Evolutionary conservation across 2,888 invertebrate species (phyloP).

Genomic region (Tiliacea aurago): DNA sequence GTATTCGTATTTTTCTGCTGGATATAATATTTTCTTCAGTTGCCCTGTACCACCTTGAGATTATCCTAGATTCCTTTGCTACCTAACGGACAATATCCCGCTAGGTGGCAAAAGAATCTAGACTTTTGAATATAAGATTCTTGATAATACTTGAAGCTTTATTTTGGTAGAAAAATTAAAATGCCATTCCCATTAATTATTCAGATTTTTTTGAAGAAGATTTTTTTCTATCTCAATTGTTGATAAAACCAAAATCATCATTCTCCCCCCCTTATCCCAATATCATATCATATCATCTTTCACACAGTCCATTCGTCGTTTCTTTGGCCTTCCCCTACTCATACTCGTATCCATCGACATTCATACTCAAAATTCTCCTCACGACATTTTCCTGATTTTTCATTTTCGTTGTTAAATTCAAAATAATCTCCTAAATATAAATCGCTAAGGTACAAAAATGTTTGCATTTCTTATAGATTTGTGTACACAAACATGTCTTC

Average conservation of each 20-base stretch:
- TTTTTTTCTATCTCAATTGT: too few relatives aligned
- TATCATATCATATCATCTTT: too few relatives aligned
- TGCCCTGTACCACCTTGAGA: background rate
- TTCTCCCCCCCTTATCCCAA: too few relatives aligned
- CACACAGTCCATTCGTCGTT: too few relatives aligned
- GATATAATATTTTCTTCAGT: background rate
- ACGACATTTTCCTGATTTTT: too few relatives aligned
- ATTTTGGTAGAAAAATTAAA: background rate
- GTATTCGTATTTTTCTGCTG: background rate
- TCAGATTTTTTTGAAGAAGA: too few relatives aligned
- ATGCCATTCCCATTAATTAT: too few relatives aligned
- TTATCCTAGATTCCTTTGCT: background rate
- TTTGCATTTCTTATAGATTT: background rate
- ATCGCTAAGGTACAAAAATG: background rate
- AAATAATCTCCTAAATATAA: background rate
- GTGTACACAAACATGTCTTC: background rate
- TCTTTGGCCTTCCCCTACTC: too few relatives aligned
- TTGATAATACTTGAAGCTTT: background rate
- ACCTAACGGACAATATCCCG: too few relatives aligned
- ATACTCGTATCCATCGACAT: too few relatives aligned
- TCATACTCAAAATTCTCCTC: too few relatives aligned
- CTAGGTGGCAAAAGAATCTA: background rate
- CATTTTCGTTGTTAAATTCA: background rate
- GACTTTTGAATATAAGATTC: background rate
- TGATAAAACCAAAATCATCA: too few relatives aligned